phyloP scores from a whole-genome alignment of 2,888 invertebrate species.

The Stratiomys singularior region DNA sequence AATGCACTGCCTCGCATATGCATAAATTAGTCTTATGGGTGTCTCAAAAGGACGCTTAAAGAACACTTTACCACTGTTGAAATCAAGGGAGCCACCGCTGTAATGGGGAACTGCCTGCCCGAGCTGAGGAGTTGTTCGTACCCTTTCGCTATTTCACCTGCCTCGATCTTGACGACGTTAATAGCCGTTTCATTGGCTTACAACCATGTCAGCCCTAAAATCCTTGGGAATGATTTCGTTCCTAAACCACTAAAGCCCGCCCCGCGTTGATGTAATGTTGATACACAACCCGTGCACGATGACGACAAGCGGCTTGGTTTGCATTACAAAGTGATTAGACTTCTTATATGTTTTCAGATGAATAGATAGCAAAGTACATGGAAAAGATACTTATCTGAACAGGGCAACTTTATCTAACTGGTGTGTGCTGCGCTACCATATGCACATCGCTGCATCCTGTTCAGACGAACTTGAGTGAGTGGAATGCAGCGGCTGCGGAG shows the following conservation, averaged over 20 bases:
- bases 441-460: background rate
- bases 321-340: conserved; percentile 45
- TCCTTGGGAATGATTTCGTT: conserved; percentile 21
- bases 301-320: conserved; percentile 28
- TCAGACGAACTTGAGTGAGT: background rate
- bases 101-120: background rate
- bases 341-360: conserved; percentile 39
- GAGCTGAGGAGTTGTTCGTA: background rate
- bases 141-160: background rate
- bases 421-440: background rate
- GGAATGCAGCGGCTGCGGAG: background rate
- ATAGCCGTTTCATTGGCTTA: conserved; percentile 44
- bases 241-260: conserved; percentile 18
- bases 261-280: conserved; percentile 8
- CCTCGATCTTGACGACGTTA: conserved; percentile 24
- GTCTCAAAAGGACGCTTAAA: conserved; percentile 44
- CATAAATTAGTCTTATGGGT: conserved; percentile 48
- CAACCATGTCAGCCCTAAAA: conserved; percentile 8
- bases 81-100: background rate
- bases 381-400: conserved; percentile 39
- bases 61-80: conserved; percentile 17
- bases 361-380: conserved; percentile 42
- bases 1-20: conserved; percentile 42
- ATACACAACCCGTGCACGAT: background rate
- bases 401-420: background rate